Evolutionary conservation across 2,888 invertebrate genomes (phyloP).

Genomic region (Drosophila kuntzei): DNA sequence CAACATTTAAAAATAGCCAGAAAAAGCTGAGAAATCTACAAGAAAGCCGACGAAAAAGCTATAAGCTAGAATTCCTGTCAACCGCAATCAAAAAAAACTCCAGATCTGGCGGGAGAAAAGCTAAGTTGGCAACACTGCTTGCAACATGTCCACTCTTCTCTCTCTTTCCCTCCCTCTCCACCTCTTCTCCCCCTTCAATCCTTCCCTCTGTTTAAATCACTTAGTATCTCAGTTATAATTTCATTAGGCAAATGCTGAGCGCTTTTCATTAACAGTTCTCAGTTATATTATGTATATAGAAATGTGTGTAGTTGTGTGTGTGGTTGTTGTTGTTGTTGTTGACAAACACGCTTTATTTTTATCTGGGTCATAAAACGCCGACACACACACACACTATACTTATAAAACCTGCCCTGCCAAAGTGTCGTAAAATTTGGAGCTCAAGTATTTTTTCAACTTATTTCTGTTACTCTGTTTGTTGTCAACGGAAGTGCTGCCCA

Average conservation of each 20-base stretch:
- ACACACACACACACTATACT: conserved; percentile 26
- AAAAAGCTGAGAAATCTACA: too few relatives aligned
- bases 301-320: conserved; percentile 16
- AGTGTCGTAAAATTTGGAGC: conserved; percentile 51
- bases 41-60: too few relatives aligned
- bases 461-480: conserved; percentile 28
- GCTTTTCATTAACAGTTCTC: conserved; percentile 80
- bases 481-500: conserved; percentile 69
- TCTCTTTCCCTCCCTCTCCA: background rate
- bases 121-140: too few relatives aligned
- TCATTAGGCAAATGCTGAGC: conserved; percentile 79
- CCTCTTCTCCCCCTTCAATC: background rate
- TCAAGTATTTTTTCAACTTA: conserved; percentile 16
- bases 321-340: conserved; percentile 34
- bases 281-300: conserved; percentile 3
- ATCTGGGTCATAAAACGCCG: conserved; percentile 77
- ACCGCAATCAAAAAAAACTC: too few relatives aligned
- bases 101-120: too few relatives aligned
- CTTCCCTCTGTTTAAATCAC: conserved; percentile 34
- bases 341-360: conserved; percentile 75
- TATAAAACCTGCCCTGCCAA: conserved; percentile 49
- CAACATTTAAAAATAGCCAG: too few relatives aligned
- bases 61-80: too few relatives aligned
- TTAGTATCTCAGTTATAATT: conserved; percentile 74
- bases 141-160: background rate